Base-by-base conservation (phyloP, 2,888 invertebrate genomes). In the Lissocephala sabroskyi region DNA sequence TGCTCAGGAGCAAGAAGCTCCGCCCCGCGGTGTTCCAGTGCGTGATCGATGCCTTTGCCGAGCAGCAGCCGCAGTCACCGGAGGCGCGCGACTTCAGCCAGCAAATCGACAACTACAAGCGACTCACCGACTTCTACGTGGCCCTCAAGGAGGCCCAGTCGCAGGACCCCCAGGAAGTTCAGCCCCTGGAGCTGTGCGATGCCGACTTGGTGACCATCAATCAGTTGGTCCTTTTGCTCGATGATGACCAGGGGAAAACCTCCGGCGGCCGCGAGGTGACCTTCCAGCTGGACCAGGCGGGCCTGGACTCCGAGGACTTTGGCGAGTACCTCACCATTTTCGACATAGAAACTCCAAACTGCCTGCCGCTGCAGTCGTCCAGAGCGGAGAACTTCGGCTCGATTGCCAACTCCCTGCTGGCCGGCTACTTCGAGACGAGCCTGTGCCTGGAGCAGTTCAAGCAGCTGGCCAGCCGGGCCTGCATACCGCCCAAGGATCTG, bases 1-100 rank as follows among this genome's bases (percentile, higher is more conserved):
- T 94, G 54, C 85, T 89, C 41, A 87, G 86, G 49, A 90, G 88
- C 74, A 90, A 89, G 79, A 88, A 89, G 56, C 85, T 90, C 29
- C 86, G 88, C 9, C 88, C 90, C 0, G 87, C 89, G 60, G 85
- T 90, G 36, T 84, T 92, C 17, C 85, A 89, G 52, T 79, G 83
- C 81, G 87, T 81, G 62, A 86, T 82, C 60, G 80, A 74, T 81
- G 86, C 77, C 0, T 79, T 84, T 36, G 59, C 59, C 10, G 47
- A 59, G 9, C 30, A 45, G 2, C 13, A 49, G 11, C 53, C 57
- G 14, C 52, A 58, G n/a, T 60, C 71, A 79, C 84, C 85, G 49
- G 56, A 66, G 32, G 76, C 79, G 1, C 80, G 84, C 10, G 86
- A 86, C 40, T 73, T 71, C 52, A 73, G 50, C 51, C 68, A 52